Evolutionary conservation across 2,888 invertebrate species (phyloP).

Genomic region (Agrochola circellaris): DNA sequence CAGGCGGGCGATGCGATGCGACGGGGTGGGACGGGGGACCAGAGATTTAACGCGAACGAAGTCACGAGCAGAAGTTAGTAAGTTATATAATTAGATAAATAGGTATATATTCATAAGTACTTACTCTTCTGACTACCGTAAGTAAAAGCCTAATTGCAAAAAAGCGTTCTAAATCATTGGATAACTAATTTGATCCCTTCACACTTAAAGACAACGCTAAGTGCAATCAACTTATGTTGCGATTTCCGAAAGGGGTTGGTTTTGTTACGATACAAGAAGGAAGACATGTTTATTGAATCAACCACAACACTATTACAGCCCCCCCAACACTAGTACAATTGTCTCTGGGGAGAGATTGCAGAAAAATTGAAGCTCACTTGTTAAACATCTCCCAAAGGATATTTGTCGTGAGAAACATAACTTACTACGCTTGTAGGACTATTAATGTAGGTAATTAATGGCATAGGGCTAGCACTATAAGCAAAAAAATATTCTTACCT

Average conservation of each 20-base stretch:
- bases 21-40: no score
- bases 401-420: constrained; percentile 55
- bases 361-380: constrained; percentile 21
- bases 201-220: not conserved
- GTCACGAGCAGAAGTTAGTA: no score
- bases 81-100: not conserved
- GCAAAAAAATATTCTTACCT: not conserved
- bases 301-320: constrained; percentile 43
- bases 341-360: constrained; percentile 57
- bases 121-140: not conserved
- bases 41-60: no score
- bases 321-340: constrained; percentile 40
- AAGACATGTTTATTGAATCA: constrained; percentile 40
- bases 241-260: constrained; percentile 30
- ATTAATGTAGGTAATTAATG: not conserved
- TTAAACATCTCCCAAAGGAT: constrained; percentile 45
- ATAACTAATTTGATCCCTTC: not conserved
- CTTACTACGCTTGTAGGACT: not conserved
- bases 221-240: constrained; percentile 26
- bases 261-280: constrained; percentile 3
- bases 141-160: not conserved
- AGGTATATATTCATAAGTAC: not conserved
- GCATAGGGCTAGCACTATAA: not conserved
- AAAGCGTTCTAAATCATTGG: not conserved
- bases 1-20: no score